phyloP scores from a whole-genome alignment of 2,797 vertebrate species.

The Poeciliopsis paucimaculata region DNA sequence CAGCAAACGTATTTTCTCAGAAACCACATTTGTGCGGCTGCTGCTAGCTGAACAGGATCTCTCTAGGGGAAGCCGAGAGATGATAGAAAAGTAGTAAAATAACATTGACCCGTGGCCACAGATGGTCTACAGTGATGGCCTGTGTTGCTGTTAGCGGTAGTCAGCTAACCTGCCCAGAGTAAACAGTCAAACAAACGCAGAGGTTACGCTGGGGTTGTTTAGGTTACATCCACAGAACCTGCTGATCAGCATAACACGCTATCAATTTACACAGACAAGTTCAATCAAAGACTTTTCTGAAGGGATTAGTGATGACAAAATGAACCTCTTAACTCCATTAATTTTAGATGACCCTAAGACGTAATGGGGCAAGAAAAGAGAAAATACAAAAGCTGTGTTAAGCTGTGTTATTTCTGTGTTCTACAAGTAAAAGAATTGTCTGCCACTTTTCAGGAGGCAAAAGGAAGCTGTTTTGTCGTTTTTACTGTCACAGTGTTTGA shows the following conservation, averaged over 20 bases:
- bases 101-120: slow-evolving; percentile 74
- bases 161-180: slow-evolving; percentile 44
- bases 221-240: slow-evolving; percentile 43
- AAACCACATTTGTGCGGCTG: slow-evolving; percentile 45
- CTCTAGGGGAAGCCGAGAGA: slow-evolving; percentile 39
- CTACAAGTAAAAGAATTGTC: not conserved
- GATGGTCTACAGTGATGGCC: slow-evolving; percentile 69
- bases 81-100: slow-evolving; percentile 68
- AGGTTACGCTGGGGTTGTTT: slow-evolving; percentile 62
- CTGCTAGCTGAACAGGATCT: slow-evolving; percentile 38
- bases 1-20: slow-evolving; percentile 1
- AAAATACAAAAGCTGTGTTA: not conserved
- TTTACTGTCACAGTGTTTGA: not conserved
- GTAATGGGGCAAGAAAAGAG: not conserved
- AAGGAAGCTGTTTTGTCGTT: not conserved
- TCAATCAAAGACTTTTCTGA: slow-evolving; percentile 8
- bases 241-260: slow-evolving; percentile 56
- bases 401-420: not conserved
- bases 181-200: slow-evolving; percentile 74
- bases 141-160: slow-evolving; percentile 53
- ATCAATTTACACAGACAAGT: slow-evolving; percentile 35
- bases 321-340: not conserved
- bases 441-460: not conserved
- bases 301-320: not conserved
- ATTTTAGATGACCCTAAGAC: not conserved